phyloP scores from a whole-genome alignment of 2,113 vertebrate species.

The Micronycteris hirsuta region DNA sequence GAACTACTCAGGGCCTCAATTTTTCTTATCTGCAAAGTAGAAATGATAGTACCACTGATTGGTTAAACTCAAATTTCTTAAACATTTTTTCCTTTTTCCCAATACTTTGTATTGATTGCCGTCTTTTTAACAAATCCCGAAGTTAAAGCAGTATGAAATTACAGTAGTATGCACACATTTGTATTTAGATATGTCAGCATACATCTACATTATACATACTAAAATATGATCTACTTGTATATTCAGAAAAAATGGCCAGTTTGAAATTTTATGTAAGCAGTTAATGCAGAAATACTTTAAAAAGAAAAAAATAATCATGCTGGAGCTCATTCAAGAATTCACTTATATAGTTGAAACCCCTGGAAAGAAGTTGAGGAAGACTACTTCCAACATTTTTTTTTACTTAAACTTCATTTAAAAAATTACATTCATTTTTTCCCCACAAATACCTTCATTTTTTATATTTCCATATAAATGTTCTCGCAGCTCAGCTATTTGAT shows the following conservation, averaged over 20 bases:
- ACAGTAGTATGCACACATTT: background rate
- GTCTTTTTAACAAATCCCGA: background rate
- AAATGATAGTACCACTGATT: background rate
- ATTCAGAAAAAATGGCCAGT: background rate
- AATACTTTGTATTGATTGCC: background rate
- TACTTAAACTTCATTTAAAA: constrained; percentile 13
- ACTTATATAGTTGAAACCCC: background rate
- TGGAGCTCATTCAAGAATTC: background rate
- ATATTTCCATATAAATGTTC: constrained; percentile 35
- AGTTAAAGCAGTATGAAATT: constrained; percentile 1
- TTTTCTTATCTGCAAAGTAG: background rate
- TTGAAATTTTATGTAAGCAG: constrained; percentile 16
- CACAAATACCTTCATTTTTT: background rate
- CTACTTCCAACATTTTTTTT: background rate
- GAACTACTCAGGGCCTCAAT: background rate
- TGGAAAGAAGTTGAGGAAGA: constrained; percentile 1
- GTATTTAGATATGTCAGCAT: background rate
- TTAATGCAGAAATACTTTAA: constrained; percentile 26
- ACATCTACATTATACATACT: background rate
- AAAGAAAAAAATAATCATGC: background rate
- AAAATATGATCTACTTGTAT: background rate
- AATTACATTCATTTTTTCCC: background rate
- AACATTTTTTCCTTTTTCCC: background rate
- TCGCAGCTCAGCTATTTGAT: constrained; percentile 31
- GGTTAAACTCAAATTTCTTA: background rate